Conservation (phyloP, 2,797 vertebrate genomes). For the Setipinna tenuifilis region DNA sequence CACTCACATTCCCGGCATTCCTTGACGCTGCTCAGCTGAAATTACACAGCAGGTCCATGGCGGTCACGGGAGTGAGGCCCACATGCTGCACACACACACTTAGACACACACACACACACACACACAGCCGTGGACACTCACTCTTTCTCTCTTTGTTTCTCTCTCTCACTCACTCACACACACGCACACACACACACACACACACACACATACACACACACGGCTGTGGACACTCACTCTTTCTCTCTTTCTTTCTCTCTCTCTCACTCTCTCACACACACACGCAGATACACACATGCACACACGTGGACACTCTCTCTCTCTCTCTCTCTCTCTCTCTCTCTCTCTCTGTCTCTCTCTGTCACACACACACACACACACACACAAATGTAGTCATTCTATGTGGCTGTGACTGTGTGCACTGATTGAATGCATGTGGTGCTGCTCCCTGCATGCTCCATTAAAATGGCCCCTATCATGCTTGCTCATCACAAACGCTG, state of each 20-base stretch:
- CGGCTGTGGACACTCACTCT: no score
- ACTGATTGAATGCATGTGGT: constrained; percentile 20
- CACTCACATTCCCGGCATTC: constrained; percentile 64
- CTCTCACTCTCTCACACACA: background rate
- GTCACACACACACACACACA: background rate
- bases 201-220: no score
- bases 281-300: background rate
- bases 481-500: background rate
- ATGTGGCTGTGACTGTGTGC: background rate
- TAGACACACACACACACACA: constrained; percentile 32
- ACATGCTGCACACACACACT: constrained; percentile 48
- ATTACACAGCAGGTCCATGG: constrained; percentile 57
- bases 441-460: background rate
- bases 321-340: no score
- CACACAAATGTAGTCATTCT: background rate
- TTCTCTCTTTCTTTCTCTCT: no score
- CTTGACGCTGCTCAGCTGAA: constrained; percentile 66
- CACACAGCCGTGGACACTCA: constrained; percentile 3
- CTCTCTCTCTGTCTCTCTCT: no score
- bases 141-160: constrained; percentile 50
- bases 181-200: no score
- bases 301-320: no score
- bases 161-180: background rate
- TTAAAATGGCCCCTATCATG: background rate
- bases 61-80: constrained; percentile 66